Percentiles rank a stretch among this genome's conserved stretches.
These are phyloP conservation scores for Spisula subtruncata DNA, from an alignment of 2,888 invertebrate species.

Conservation along the genomic window DNA sequence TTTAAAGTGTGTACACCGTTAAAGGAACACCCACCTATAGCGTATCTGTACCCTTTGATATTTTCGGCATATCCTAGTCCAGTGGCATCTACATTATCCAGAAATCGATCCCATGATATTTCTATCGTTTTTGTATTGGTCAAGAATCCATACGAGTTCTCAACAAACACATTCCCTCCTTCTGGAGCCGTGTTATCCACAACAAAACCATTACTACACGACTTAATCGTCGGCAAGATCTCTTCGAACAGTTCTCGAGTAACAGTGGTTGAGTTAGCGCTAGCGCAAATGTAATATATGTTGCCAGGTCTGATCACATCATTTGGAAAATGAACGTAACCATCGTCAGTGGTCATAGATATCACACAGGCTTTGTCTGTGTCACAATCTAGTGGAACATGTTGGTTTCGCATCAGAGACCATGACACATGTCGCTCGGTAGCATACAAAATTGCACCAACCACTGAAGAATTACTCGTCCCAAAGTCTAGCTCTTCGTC, in stretches of 20 bases:
- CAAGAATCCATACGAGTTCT: slow-evolving; percentile 23
- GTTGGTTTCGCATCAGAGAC: slow-evolving; percentile 54
- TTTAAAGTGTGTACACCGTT: not conserved
- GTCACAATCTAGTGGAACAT: not conserved
- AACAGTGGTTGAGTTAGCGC: not conserved
- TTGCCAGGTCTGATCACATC: not conserved
- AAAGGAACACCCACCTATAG: slow-evolving; percentile 31
- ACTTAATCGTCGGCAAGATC: not conserved
- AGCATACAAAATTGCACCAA: slow-evolving; percentile 56
- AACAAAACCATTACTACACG: slow-evolving; percentile 37
- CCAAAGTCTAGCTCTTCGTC: slow-evolving; percentile 29
- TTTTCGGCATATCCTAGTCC: slow-evolving; percentile 39
- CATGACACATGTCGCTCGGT: slow-evolving; percentile 48
- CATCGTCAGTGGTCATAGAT: slow-evolving; percentile 7
- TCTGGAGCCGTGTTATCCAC: not conserved
- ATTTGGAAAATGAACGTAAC: not conserved
- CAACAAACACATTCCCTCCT: not conserved
- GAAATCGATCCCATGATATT: not conserved
- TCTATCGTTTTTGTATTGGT: not conserved
- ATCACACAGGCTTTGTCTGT: not conserved
- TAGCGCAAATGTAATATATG: slow-evolving; percentile 29
- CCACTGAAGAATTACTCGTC: slow-evolving; percentile 21
- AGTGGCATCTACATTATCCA: not conserved
- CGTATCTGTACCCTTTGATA: slow-evolving; percentile 28
- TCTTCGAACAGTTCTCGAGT: slow-evolving; percentile 9